Percentiles rank a stretch among this genome's conserved stretches.
phyloP scores from a whole-genome alignment of 2,113 vertebrate species.

The Pteropus alecto region DNA sequence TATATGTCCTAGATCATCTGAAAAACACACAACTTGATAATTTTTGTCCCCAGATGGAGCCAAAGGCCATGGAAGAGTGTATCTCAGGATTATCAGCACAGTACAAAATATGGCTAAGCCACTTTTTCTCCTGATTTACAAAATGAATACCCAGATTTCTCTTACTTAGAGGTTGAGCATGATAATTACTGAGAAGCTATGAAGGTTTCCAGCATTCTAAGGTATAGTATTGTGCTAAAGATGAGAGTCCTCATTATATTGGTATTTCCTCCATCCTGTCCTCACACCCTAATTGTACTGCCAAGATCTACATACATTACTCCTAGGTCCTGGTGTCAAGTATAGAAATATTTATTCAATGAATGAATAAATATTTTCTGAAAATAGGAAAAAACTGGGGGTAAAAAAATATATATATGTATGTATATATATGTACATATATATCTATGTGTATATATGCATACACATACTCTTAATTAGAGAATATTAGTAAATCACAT shows the following conservation, averaged over 20 bases:
- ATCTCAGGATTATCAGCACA: not conserved
- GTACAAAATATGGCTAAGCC: not conserved
- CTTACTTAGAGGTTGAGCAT: not conserved
- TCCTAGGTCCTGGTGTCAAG: not conserved
- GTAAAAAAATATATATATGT: not conserved
- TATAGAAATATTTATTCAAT: not conserved
- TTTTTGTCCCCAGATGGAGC: slow-evolving; percentile 2
- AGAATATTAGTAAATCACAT: not conserved
- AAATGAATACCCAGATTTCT: not conserved
- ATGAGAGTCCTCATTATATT: not conserved
- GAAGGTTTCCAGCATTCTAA: not conserved
- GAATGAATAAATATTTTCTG: not conserved
- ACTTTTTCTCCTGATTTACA: not conserved
- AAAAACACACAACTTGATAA: not conserved
- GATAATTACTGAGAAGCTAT: not conserved
- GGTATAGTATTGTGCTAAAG: not conserved
- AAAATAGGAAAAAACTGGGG: not conserved
- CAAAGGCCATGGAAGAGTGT: not conserved
- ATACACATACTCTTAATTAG: not conserved
- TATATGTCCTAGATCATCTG: slow-evolving; percentile 35
- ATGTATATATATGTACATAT: too few species aligned
- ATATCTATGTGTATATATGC: too few species aligned
- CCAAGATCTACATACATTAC: not conserved
- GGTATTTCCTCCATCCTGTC: not conserved
- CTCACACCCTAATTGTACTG: not conserved